These are phyloP conservation scores for Lytechinus variegatus DNA, from an alignment of 35 echinoderm and acorn worm genomes.

Conservation along the genomic window DNA sequence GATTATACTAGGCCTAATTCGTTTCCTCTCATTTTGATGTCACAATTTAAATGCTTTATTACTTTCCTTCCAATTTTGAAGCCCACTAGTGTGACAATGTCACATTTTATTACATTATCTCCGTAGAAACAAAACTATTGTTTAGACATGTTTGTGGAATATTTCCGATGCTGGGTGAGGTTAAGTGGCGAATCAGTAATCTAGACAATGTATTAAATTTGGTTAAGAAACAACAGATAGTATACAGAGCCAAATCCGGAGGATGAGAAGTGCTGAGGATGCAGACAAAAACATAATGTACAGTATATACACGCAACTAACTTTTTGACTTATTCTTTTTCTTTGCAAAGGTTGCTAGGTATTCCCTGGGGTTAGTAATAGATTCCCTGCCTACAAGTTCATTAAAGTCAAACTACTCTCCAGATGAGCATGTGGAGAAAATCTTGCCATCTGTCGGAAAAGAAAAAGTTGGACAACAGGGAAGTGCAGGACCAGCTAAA, in stretches of 20 bases:
- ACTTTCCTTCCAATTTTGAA: too few relatives aligned
- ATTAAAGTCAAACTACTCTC: not conserved
- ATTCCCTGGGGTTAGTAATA: not conserved
- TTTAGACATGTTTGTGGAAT: not conserved
- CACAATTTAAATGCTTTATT: too few relatives aligned
- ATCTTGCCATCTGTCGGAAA: not conserved
- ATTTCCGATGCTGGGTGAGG: constrained; percentile 8
- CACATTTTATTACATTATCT: not conserved
- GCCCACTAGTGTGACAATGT: not conserved
- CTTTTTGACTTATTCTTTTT: not conserved
- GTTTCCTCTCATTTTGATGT: too few relatives aligned
- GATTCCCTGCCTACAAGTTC: constrained; percentile 9
- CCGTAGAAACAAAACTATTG: not conserved
- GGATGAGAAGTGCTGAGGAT: constrained; percentile 1
- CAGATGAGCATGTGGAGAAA: not conserved
- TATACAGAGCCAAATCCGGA: not conserved
- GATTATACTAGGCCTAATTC: too few relatives aligned
- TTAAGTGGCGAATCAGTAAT: not conserved
- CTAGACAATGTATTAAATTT: not conserved
- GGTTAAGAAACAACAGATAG: not conserved
- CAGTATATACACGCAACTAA: not conserved
- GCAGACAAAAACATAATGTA: not conserved
- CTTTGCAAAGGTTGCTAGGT: not conserved
- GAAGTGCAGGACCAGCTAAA: not conserved
- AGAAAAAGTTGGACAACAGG: not conserved